Evolutionary conservation across 1,140 invertebrate species (phyloP), one percentile per base, ranked within the genome.

Genomic region (Drosophila ercepeae): DNA sequence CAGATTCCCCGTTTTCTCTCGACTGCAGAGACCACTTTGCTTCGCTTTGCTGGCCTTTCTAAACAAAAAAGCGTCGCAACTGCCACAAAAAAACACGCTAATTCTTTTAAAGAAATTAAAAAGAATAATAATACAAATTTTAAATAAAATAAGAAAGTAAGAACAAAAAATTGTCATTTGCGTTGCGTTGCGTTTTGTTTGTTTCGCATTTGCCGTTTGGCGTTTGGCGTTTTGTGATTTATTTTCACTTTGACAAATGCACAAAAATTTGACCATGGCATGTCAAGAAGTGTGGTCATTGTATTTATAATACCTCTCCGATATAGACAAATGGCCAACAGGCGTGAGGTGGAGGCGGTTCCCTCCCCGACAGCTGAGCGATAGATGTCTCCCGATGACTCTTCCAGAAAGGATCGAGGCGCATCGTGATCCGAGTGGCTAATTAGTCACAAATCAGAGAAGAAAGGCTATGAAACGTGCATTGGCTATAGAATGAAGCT

Each of bases 181-280:
- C 51, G 51, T 73, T 75, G 46, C 51, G 51, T 57, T 73, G 61
- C 60, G 73, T 63, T 46, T 71, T 74, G 64, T 69, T 77, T 73
- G 61, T 78, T n/a, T n/a, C n/a, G n/a, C n/a, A n/a, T n/a, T n/a
- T n/a, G n/a, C n/a, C n/a, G n/a, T 21, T 21, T 21, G 21, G 21
- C 21, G 21, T 21, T 78, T 78, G 68, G 19, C 68, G 75, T 86
- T 88, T 74, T 86, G 77, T 86, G 82, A 86, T 86, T 86, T 86
- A 86, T 88, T 88, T 84, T 74, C 73, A 55, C 63, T 86, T 88
- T 88, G 81, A 88, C 81, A 86, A 86, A 86, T 86, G 81, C 81
- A 84, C 81, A 86, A 81, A 88, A 81, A 88, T 86, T 81, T 86
- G 81, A 86, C 81, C 81, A 88, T 86, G 81, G 82, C 68, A 88